Conservation (phyloP, 1,140 invertebrate species). For the Lepidostoma basale region DNA sequence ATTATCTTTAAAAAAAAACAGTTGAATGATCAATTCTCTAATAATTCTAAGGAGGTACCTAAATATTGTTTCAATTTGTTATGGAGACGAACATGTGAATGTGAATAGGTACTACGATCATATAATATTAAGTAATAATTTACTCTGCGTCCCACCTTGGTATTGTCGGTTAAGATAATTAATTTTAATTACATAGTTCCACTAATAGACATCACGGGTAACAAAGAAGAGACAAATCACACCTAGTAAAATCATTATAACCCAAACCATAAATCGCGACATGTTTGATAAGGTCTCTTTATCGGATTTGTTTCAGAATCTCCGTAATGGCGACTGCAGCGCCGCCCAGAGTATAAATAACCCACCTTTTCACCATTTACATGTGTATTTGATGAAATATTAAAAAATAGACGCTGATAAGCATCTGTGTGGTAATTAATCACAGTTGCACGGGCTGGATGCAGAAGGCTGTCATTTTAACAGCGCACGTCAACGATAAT, state of each 20-base stretch:
- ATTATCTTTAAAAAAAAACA: too few relatives aligned
- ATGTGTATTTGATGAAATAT: constrained; percentile 25
- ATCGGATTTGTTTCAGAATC: constrained; percentile 14
- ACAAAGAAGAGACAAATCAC: constrained; percentile 25
- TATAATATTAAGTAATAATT: too few relatives aligned
- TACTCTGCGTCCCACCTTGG: constrained; percentile 10
- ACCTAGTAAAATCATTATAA: background rate
- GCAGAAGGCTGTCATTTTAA: constrained; percentile 24
- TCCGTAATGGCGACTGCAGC: too few relatives aligned
- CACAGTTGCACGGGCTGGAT: constrained; percentile 20
- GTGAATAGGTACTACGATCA: too few relatives aligned
- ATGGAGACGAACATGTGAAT: too few relatives aligned
- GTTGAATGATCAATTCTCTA: too few relatives aligned
- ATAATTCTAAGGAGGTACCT: too few relatives aligned
- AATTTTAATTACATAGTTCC: constrained; percentile 19
- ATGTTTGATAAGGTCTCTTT: constrained; percentile 21
- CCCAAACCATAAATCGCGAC: constrained; percentile 4
- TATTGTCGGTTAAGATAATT: constrained; percentile 19
- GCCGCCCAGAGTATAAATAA: constrained; percentile 11
- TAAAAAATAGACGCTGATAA: constrained; percentile 23
- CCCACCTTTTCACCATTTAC: background rate
- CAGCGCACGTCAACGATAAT: background rate
- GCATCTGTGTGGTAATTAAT: constrained; percentile 6
- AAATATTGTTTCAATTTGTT: too few relatives aligned
- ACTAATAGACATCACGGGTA: constrained; percentile 19